These are phyloP conservation scores for Zaprionus camerounensis DNA, from an alignment of 1,140 invertebrate species.

Conservation along the genomic window DNA sequence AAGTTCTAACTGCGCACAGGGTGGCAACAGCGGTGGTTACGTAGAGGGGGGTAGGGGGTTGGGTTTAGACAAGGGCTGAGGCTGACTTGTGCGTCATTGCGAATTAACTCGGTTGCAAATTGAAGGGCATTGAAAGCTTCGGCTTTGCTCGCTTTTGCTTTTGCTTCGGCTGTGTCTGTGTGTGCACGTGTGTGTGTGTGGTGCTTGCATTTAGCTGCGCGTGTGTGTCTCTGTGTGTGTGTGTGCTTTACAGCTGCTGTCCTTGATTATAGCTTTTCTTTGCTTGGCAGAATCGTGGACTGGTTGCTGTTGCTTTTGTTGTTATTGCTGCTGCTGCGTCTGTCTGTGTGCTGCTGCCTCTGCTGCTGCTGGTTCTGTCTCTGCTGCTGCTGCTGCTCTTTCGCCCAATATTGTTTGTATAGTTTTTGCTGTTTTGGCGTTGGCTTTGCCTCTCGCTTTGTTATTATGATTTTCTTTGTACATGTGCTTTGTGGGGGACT, in stretches of 20 bases:
- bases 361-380: slow-evolving; percentile 22
- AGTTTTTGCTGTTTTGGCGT: slow-evolving; percentile 26
- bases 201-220: slow-evolving; percentile 41
- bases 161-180: slow-evolving; percentile 8
- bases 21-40: neutral
- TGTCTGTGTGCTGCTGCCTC: slow-evolving; percentile 10
- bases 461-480: slow-evolving; percentile 74
- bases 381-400: slow-evolving; percentile 26
- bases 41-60: no score
- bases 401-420: slow-evolving; percentile 37
- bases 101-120: slow-evolving; percentile 42
- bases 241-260: slow-evolving; percentile 63
- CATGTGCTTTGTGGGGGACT: slow-evolving; percentile 55
- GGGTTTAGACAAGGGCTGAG: neutral
- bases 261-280: slow-evolving; percentile 78
- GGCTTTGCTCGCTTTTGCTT: slow-evolving; percentile 33
- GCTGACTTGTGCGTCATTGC: slow-evolving; percentile 44
- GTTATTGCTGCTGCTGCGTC: slow-evolving; percentile 15
- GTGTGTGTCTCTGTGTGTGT: slow-evolving; percentile 12
- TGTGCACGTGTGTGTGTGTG: slow-evolving; percentile 14
- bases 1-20: slow-evolving; percentile 25
- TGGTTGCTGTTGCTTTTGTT: slow-evolving; percentile 41
- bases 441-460: slow-evolving; percentile 63
- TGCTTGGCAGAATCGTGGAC: slow-evolving; percentile 58
- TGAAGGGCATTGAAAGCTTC: slow-evolving; percentile 62